Evolutionary conservation across 2,797 vertebrate genomes (phyloP), one percentile per base, ranked within the genome.

Genomic region (Chlorospingus semifuscus): DNA sequence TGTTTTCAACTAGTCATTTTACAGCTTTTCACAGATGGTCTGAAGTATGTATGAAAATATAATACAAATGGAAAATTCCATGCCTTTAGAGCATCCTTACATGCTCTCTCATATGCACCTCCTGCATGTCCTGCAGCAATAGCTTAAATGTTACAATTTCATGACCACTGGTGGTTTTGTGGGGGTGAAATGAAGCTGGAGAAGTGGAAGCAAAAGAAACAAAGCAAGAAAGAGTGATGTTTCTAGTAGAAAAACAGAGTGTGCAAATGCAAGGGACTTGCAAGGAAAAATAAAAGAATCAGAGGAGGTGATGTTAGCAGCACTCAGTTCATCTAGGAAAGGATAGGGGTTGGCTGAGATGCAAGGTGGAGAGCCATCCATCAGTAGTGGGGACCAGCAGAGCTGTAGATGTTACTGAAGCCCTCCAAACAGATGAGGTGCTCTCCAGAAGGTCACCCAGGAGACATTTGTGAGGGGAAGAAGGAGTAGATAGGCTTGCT

Each of bases 21-120:
- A 84, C 87, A 92, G 91, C 81, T 92, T 94, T 89, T 59, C 64
- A 72, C 94, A 95, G 94, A 92, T 93, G 94, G 83, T 82, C 94
- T 87, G 36, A 76, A 79, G 18, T 59, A 63, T 74, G 52, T 70
- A 93, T 44, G 59, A 89, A 95, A 90, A 94, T 95, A 69, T n/a
- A 93, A 83, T 18, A 24, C 37, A 81, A 90, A 70, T 41, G 29
- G 47, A 87, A 91, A 90, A 92, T 47, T 63, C 47, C 39, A 72
- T 79, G n/a, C 36, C 63, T 87, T 83, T 53, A 68, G 27, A 83
- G 61, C 41, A 72, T 75, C 42, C 30, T 61, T 72, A 52, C 17
- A 5, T 72, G 26, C 47, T 55, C 69, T 85, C 32, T 66, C 20
- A 41, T 3, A 5, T 32, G 46, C 11, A 41, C 26, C 34, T 83